Evolutionary conservation across 2,888 invertebrate genomes (phyloP).

Genomic region (Octodonta nipae): DNA sequence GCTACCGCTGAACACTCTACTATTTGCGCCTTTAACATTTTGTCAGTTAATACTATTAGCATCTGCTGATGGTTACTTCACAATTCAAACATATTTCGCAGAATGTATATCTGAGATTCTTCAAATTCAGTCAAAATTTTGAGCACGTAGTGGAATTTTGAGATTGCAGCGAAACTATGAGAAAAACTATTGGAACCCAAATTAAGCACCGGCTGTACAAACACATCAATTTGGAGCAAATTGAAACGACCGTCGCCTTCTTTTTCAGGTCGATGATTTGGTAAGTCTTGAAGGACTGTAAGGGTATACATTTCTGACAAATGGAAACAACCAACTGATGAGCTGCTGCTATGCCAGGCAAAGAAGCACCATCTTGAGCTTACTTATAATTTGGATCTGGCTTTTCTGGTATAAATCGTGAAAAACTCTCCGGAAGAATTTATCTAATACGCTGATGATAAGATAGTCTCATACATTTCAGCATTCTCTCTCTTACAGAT

Average conservation of each 20-base stretch:
- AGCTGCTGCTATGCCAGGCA: constrained; percentile 71
- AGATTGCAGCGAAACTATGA: constrained; percentile 96
- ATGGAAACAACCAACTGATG: constrained; percentile 78
- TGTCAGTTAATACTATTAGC: constrained; percentile 91
- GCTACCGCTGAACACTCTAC: constrained; percentile 91
- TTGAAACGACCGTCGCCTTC: constrained; percentile 67
- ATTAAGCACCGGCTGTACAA: constrained; percentile 87
- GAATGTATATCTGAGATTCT: constrained; percentile 87
- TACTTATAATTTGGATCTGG: constrained; percentile 86
- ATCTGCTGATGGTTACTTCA: constrained; percentile 95
- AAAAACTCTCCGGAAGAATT: constrained; percentile 79
- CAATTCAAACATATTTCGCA: constrained; percentile 85
- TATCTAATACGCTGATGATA: constrained; percentile 89
- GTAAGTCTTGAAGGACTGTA: constrained; percentile 72
- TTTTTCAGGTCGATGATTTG: constrained; percentile 65
- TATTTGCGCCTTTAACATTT: constrained; percentile 92
- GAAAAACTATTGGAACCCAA: constrained; percentile 94
- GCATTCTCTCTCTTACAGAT: constrained; percentile 84
- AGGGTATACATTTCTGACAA: constrained; percentile 77
- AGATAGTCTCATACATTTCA: constrained; percentile 78
- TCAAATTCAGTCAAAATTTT: constrained; percentile 86
- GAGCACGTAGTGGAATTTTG: constrained; percentile 86
- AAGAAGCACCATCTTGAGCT: constrained; percentile 65
- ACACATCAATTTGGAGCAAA: constrained; percentile 89
- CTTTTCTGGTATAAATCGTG: constrained; percentile 67